phyloP scores from a whole-genome alignment of 2,797 vertebrate genomes.

The Acrocephalus scirpaceus region DNA sequence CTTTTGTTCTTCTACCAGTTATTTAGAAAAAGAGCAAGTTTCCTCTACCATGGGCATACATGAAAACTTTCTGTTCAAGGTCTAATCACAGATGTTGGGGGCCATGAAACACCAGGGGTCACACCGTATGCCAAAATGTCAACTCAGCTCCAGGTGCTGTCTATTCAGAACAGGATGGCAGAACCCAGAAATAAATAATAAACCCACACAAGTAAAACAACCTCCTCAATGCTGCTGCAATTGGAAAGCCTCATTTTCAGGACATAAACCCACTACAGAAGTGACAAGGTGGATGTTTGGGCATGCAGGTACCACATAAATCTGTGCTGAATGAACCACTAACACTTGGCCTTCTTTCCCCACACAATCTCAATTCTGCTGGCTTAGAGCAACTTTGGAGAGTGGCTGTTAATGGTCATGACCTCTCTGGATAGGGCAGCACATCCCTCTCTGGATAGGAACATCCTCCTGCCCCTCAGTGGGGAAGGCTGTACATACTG shows the following conservation, averaged over 20 bases:
- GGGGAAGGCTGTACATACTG: not conserved
- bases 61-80: not conserved
- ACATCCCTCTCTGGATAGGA: not conserved
- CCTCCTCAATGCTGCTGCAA: not conserved
- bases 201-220: not conserved
- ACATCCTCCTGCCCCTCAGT: not conserved
- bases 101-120: not conserved
- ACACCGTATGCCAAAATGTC: fast-evolving
- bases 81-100: not conserved
- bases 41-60: not conserved
- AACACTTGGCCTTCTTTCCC: not conserved
- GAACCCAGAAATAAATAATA: not conserved
- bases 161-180: not conserved
- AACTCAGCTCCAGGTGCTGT: fast-evolving
- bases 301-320: not conserved
- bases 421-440: not conserved
- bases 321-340: not conserved
- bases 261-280: not conserved
- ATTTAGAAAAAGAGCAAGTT: not conserved
- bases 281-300: not conserved
- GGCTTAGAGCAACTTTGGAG: not conserved
- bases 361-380: not conserved
- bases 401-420: not conserved
- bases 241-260: not conserved
- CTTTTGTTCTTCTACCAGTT: constrained; percentile 22